Evolutionary conservation across 2,888 invertebrate genomes (phyloP).

Genomic region (Drymonia ruficornis): DNA sequence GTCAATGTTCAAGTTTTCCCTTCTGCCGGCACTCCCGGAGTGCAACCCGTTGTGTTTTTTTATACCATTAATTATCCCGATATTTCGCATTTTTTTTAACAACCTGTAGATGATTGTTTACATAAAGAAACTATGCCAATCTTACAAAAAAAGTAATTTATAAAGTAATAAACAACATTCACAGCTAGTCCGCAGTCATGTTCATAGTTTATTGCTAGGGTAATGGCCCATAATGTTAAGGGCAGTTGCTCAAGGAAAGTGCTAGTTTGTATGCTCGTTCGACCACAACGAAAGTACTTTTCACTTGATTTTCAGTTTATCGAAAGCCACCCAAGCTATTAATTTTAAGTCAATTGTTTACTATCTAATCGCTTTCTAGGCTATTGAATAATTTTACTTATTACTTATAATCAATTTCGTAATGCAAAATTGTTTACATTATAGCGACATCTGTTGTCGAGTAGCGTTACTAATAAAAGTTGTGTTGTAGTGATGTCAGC

Average conservation of each 20-base stretch:
- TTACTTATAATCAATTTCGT: conserved; percentile 9
- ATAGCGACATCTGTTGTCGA: conserved; percentile 29
- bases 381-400: conserved; percentile 18
- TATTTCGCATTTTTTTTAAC: too few species aligned
- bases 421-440: background rate
- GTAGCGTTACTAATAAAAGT: conserved; percentile 15
- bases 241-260: conserved; percentile 57
- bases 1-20: too few species aligned
- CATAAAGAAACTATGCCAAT: conserved; percentile 7
- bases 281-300: conserved; percentile 60
- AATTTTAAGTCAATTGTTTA: conserved; percentile 20
- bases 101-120: too few species aligned
- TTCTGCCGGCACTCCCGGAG: too few species aligned
- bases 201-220: conserved; percentile 24
- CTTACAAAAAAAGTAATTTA: conserved; percentile 16
- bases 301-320: conserved; percentile 64
- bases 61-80: too few species aligned
- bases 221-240: conserved; percentile 57
- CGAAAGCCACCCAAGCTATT: conserved; percentile 15
- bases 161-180: conserved; percentile 17
- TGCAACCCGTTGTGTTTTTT: too few species aligned
- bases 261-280: conserved; percentile 47
- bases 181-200: conserved; percentile 16
- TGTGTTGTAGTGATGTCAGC: background rate
- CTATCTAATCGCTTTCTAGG: conserved; percentile 27